phyloP scores from a whole-genome alignment of 2,113 vertebrate species.

The Oophaga pumilio region DNA sequence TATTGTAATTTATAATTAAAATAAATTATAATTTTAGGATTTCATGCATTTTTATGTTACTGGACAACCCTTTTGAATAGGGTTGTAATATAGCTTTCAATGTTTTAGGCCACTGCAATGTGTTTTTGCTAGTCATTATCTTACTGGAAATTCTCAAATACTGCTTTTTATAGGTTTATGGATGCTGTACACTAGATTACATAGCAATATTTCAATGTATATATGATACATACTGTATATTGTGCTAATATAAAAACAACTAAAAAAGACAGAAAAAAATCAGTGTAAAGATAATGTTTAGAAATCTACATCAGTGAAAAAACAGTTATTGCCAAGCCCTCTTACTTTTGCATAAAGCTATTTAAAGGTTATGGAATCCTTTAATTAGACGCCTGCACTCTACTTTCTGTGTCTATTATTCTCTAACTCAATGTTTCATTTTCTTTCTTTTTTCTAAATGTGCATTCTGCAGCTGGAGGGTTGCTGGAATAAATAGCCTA shows the following conservation, averaged over 20 bases:
- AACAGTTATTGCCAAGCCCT: not conserved
- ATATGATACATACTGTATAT: no score
- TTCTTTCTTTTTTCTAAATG: not conserved
- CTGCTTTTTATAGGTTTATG: no score
- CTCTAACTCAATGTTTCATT: not conserved
- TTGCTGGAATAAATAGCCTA: not conserved
- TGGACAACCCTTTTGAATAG: no score
- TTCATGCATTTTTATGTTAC: no score
- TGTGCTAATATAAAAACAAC: not conserved
- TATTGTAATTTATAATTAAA: no score
- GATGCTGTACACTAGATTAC: no score
- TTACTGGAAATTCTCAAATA: no score
- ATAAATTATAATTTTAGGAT: no score
- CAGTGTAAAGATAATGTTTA: not conserved
- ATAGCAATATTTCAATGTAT: no score
- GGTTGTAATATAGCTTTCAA: no score
- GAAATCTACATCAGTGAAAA: not conserved
- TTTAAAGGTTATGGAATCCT: not conserved
- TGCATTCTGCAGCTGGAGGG: constrained; percentile 24
- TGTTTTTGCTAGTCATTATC: no score
- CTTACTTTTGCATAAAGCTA: not conserved
- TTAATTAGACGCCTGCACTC: not conserved
- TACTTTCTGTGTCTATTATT: not conserved
- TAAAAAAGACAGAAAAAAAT: not conserved
- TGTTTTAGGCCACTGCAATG: no score